phyloP scores from a whole-genome alignment of 2,797 vertebrate genomes.

The Odontamblyopus rebecca region DNA sequence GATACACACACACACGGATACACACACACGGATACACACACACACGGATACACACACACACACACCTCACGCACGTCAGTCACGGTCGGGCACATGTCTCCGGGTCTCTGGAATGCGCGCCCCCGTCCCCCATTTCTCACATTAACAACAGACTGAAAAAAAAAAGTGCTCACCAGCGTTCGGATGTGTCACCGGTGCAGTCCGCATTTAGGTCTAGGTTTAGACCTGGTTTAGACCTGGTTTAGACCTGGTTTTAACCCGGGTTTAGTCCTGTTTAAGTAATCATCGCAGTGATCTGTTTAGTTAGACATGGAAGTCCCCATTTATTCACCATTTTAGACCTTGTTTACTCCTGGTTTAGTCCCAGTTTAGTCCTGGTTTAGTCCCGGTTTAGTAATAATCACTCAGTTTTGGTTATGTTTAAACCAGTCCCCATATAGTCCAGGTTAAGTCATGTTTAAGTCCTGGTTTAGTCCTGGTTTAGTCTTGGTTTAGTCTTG shows the following conservation, averaged over 20 bases:
- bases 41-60: not conserved
- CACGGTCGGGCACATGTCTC: constrained; percentile 53
- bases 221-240: not conserved
- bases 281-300: no score
- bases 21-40: not conserved
- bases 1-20: not conserved
- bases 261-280: no score
- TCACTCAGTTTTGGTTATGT: no score
- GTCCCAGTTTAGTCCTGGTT: no score
- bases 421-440: no score
- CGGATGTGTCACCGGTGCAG: not conserved
- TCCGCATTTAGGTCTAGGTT: not conserved
- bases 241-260: not conserved
- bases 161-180: not conserved
- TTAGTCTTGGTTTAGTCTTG: no score
- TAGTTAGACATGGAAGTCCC: no score
- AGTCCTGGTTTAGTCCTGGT: no score
- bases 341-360: no score
- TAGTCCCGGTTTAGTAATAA: no score
- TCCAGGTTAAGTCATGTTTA: no score
- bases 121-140: constrained; percentile 60
- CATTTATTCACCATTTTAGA: no score
- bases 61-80: constrained; percentile 22
- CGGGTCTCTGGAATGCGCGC: constrained; percentile 66
- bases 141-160: constrained; percentile 30